Evolutionary conservation across 2,797 vertebrate genomes (phyloP).

Genomic region (Syndactyla subalaris): DNA sequence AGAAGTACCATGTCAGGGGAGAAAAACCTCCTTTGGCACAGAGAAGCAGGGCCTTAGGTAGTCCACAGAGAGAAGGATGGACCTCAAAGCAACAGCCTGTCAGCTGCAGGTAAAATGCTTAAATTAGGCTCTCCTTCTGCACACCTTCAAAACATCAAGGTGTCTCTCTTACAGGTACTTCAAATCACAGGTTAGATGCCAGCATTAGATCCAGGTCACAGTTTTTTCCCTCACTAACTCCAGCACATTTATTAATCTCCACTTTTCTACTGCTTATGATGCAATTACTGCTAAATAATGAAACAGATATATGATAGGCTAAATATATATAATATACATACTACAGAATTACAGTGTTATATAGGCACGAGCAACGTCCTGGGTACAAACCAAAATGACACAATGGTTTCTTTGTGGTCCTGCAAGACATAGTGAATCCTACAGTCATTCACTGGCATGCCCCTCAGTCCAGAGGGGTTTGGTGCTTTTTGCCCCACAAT

Average conservation of each 20-base stretch:
- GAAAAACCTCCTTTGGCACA: not conserved
- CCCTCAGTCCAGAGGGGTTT: not conserved
- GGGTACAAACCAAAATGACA: not conserved
- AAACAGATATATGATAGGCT: not conserved
- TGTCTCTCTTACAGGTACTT: not conserved
- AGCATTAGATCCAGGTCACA: not conserved
- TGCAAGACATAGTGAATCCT: not conserved
- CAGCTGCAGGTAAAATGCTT: not conserved
- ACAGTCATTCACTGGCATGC: not conserved
- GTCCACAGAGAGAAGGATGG: not conserved
- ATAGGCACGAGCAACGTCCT: not conserved
- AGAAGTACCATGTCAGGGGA: not conserved
- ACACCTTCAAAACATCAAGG: not conserved
- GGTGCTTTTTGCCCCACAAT: not conserved
- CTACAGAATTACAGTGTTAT: not conserved
- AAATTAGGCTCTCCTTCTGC: not conserved
- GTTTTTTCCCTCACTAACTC: too few species aligned
- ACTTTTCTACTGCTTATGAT: not conserved
- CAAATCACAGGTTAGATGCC: not conserved
- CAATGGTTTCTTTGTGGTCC: not conserved
- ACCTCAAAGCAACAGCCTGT: not conserved
- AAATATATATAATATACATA: not conserved
- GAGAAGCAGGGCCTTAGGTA: not conserved
- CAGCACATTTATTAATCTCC: not conserved
- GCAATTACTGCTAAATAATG: not conserved